Evolutionary conservation across 2,888 invertebrate species (phyloP), one percentile per base, ranked within the genome.

Genomic region (Nomada goodeniana): DNA sequence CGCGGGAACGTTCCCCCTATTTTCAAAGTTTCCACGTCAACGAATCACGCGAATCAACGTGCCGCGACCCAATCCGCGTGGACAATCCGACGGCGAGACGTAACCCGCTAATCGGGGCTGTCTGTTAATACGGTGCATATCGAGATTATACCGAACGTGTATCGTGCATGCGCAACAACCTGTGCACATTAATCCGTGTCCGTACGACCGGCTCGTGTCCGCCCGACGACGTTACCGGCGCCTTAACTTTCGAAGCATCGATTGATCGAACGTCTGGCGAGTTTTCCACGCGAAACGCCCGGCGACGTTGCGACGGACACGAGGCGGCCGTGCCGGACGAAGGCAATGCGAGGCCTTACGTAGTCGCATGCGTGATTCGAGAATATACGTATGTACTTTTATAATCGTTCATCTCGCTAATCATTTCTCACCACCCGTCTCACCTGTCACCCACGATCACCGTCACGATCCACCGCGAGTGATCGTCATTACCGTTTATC

Each of bases 361-460:
- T 85, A 87, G 83, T 86, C 83, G 88, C 83, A 86, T 86, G 87
- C 76, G 87, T 86, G 87, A 81, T 82, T 86, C 81, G 72, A 68
- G 29, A 55, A 42, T 76, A 74, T 71, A 71, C 50, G 42, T 72
- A 60, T 47, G 60, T 64, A 64, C 52, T 63, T 67, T 74, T 61
- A 78, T 68, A 65, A 87, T 85, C 76, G 78, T 84, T 82, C 69
- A 87, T 84, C 82, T 87, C 78, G 85, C 73, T 80, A 86, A 86
- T 81, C 76, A 69, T 83, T 76, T 83, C 68, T 72, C 81, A 80
- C 80, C 73, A 82, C 84, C 36, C 85, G 87, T 81, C 78, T 68
- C 65, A 61, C 71, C 76, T 50, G 71, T 18, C 65, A 76, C 53
- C 65, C 65, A 67, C 23, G 26, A 77, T 26, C 47, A 60, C 52